Conservation (phyloP, 2,888 invertebrate species). For the Ptychoptera contaminata region DNA sequence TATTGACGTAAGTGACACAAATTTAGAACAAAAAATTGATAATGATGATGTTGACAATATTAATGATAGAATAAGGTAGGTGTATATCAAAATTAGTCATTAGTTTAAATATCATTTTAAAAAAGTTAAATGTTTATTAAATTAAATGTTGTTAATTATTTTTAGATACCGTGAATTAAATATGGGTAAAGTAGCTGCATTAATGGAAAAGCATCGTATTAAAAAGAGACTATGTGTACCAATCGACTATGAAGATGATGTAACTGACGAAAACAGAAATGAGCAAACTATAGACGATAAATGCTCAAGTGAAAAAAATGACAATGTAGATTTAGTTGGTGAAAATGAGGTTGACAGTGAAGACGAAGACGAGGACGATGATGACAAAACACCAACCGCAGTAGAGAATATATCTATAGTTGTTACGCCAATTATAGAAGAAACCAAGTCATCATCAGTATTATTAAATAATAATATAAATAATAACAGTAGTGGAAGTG, state of each 20-base stretch:
- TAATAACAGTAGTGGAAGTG: no score
- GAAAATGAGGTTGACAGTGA: conserved; percentile 1
- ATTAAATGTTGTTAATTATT: background rate
- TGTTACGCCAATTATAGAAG: background rate
- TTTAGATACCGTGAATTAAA: conserved; percentile 9
- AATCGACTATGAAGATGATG: conserved; percentile 14
- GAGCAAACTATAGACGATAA: background rate
- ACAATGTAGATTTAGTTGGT: background rate
- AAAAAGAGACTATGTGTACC: conserved; percentile 11
- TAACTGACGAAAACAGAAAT: conserved; percentile 3
- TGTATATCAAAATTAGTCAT: background rate
- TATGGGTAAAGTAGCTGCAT: conserved; percentile 6
- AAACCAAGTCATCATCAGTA: no score
- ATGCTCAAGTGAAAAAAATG: background rate
- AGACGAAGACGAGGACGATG: conserved; percentile 8
- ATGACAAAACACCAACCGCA: background rate
- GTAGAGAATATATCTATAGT: background rate
- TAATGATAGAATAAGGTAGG: conserved; percentile 9
- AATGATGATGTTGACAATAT: conserved; percentile 12
- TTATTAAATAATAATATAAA: no score
- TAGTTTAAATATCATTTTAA: background rate
- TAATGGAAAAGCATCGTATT: conserved; percentile 12
- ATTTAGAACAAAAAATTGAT: no score
- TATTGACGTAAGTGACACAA: conserved; percentile 6
- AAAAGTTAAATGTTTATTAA: background rate